These are phyloP conservation scores for Heliconius hermathena DNA, from an alignment of 1,140 invertebrate genomes.

Conservation along the genomic window DNA sequence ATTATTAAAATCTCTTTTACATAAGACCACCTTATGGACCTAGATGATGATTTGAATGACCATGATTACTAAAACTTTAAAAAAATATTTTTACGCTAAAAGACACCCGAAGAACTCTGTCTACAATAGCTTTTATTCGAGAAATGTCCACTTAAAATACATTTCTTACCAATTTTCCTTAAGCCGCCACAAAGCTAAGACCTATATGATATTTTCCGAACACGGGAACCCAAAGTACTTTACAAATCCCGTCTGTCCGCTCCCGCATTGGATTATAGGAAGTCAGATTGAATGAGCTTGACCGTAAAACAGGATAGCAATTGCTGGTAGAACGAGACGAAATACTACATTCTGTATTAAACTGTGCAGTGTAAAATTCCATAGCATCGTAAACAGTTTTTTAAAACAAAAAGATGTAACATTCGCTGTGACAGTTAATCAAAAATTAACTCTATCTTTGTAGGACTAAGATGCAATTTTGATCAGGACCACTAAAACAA, in stretches of 20 bases:
- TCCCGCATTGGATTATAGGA: conserved; percentile 70
- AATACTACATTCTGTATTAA: conserved; percentile 55
- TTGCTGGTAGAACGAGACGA: conserved; percentile 50
- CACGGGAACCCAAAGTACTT: conserved; percentile 45
- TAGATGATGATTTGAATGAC: no score
- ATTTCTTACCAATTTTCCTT: conserved; percentile 52
- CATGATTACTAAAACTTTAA: no score
- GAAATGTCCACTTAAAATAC: not conserved
- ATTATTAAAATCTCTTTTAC: no score
- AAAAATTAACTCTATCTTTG: conserved; percentile 32
- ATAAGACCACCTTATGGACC: no score
- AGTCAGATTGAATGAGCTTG: conserved; percentile 65
- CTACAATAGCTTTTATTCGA: not conserved
- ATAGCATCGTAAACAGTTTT: conserved; percentile 72
- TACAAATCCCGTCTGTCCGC: conserved; percentile 64
- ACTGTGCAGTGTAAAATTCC: conserved; percentile 73
- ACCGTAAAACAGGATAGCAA: conserved; percentile 52
- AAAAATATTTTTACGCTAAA: not conserved
- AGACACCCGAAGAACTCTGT: not conserved
- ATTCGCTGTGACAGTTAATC: not conserved
- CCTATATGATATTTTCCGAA: conserved; percentile 58
- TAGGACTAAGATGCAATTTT: conserved; percentile 44
- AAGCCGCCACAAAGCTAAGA: conserved; percentile 47
- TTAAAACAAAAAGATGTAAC: conserved; percentile 57
- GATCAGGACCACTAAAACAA: conserved; percentile 30